Base-by-base conservation (phyloP, 1,140 invertebrate species). In the Neoseiulus cucumeris region DNA sequence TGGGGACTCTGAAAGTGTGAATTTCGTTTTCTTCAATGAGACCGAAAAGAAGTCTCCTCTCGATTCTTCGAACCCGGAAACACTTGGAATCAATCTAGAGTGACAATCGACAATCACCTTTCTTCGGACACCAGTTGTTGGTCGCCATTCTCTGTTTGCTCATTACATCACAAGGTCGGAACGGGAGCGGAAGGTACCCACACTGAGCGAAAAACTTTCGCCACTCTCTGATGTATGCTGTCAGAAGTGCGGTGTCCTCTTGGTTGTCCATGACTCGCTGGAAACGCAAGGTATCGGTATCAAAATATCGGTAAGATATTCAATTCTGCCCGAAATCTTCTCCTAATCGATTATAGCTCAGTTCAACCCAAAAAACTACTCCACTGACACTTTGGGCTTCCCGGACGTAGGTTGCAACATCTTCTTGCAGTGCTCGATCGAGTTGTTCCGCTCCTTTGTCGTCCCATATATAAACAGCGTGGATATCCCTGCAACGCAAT, bases 151-250 rank as follows among this genome's bases (percentile, higher is more conserved):
- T 44, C 47, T 7, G 14, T 64, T 44, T 65, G 25, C 25, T 22
- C 7, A 64, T 64, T 44, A 44, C 33, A 44, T 33, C 51, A 42
- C 30, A 68, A 64, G 51, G 64, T 2, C 64, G 65, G 80, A 98
- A 98, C 12, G 93, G 93, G 68, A 91, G 90, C 2, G 93, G 92
- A 70, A 97, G 79, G 78, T 95, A 97, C 75, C 89, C 87, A 76
- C 92, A 96, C 75, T 97, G 92, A 7, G 91, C 91, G 74, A 96
- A 96, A 79, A 97, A 98, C 73, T 94, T 95, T 44, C 89, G 81
- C 93, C 93, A 98, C 77, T 96, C 92, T 7, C 83, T 83, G 71
- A 97, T 96, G 72, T 98, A 98, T 7, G 92, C 89, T 77, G 92
- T 92, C 6, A 98, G 77, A 25, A 97, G 78, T 7, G 92, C 90